Evolutionary conservation across 2,113 vertebrate genomes (phyloP).

Genomic region (Ondatra zibethicus): DNA sequence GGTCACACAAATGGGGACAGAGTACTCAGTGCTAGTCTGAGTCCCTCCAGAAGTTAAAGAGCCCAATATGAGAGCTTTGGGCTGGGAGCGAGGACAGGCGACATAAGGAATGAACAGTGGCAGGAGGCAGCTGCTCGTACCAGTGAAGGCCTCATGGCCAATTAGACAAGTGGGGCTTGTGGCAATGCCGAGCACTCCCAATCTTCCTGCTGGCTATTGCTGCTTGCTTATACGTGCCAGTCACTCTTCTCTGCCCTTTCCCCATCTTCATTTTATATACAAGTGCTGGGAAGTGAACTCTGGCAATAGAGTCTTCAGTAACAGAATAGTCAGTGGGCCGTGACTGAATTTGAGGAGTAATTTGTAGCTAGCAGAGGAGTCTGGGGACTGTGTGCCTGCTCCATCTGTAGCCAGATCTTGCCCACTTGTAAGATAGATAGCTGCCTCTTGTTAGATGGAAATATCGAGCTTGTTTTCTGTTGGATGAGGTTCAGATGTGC

Average conservation of each 20-base stretch:
- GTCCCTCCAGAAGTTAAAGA: not conserved
- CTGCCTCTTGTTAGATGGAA: not conserved
- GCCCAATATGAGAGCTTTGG: not conserved
- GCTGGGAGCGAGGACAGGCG: not conserved
- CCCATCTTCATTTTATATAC: not conserved
- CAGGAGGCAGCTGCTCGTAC: not conserved
- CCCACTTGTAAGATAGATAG: not conserved
- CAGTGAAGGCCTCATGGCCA: not conserved
- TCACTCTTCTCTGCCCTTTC: not conserved
- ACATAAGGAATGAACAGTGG: not conserved
- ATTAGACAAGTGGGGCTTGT: not conserved
- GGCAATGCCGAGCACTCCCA: not conserved
- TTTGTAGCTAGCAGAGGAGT: not conserved
- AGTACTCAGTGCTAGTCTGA: not conserved
- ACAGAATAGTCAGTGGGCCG: not conserved
- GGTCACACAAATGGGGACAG: not conserved
- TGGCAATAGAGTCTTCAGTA: slow-evolving; percentile 30
- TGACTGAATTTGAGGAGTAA: not conserved
- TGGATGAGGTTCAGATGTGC: not conserved
- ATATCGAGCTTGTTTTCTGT: not conserved
- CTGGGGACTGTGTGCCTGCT: not conserved
- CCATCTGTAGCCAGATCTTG: not conserved
- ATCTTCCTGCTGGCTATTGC: accelerated
- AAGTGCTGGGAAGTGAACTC: not conserved
- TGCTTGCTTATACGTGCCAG: not conserved